A percentile compares a stretch with the other conserved stretches of the same genome.
Conservation (phyloP, 2,888 invertebrate species). For the Agelastica alni region DNA sequence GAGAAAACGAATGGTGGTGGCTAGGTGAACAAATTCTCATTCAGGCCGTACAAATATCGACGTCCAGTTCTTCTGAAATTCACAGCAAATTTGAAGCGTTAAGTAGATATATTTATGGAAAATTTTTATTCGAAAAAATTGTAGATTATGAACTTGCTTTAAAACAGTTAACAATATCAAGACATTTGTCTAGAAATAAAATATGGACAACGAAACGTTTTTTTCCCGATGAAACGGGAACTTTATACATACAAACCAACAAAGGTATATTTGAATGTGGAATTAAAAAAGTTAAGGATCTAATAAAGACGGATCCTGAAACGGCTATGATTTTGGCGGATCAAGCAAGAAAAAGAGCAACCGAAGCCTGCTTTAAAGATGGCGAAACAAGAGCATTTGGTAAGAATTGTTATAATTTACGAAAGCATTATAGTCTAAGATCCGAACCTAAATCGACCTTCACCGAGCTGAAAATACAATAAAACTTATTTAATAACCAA, state of each 20-base stretch:
- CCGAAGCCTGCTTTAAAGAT: constrained; percentile 57
- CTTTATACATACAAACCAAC: constrained; percentile 58
- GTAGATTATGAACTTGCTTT: constrained; percentile 44
- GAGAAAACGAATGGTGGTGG: constrained; percentile 58
- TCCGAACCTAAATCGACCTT: constrained; percentile 18
- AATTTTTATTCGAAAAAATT: constrained; percentile 62
- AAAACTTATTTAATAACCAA: too few species aligned
- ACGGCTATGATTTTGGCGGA: constrained; percentile 58
- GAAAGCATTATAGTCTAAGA: background rate
- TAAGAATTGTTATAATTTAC: too few species aligned
- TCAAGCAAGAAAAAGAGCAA: constrained; percentile 61
- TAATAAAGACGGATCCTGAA: constrained; percentile 53
- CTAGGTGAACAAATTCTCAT: constrained; percentile 62
- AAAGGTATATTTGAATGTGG: constrained; percentile 55
- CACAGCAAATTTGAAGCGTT: constrained; percentile 60
- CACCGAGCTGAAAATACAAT: constrained; percentile 14
- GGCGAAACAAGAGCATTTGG: constrained; percentile 60
- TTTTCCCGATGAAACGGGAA: constrained; percentile 44
- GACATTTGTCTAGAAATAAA: constrained; percentile 41
- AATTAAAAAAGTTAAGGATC: constrained; percentile 54
- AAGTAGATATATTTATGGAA: constrained; percentile 61
- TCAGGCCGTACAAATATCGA: constrained; percentile 57
- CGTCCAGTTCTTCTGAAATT: constrained; percentile 55
- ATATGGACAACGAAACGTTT: constrained; percentile 52
- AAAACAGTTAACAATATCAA: constrained; percentile 40